Evolutionary conservation across 1,140 invertebrate species (phyloP).

Genomic region (Apis laboriosa): DNA sequence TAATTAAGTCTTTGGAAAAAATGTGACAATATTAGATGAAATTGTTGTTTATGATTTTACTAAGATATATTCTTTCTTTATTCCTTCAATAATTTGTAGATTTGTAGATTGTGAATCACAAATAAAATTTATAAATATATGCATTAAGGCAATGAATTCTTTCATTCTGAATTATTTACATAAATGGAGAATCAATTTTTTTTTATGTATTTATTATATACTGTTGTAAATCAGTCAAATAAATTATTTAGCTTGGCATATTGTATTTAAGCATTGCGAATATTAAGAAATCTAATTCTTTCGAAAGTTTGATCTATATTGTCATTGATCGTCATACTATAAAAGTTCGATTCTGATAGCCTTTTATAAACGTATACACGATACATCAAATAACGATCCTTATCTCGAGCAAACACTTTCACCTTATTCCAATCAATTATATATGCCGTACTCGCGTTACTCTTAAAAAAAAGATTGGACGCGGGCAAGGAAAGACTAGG

Average conservation of each 20-base stretch:
- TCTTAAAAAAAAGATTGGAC: constrained; percentile 32
- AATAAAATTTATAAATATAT: not conserved
- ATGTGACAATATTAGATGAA: not conserved
- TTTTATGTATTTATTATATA: constrained; percentile 11
- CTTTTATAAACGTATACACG: constrained; percentile 23
- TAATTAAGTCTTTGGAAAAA: constrained; percentile 39
- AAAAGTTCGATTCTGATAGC: constrained; percentile 32
- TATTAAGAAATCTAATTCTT: not conserved
- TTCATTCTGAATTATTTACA: constrained; percentile 44
- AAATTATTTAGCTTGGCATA: constrained; percentile 24
- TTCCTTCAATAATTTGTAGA: not conserved
- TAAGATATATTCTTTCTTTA: not conserved
- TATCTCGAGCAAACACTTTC: constrained; percentile 9
- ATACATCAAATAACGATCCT: constrained; percentile 35
- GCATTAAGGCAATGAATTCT: constrained; percentile 20
- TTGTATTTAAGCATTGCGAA: constrained; percentile 9
- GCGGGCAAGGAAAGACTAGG: constrained; percentile 66
- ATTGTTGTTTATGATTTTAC: not conserved
- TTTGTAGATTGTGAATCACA: not conserved
- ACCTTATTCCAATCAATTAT: constrained; percentile 40
- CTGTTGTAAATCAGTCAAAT: constrained; percentile 40
- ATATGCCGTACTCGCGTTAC: constrained; percentile 37
- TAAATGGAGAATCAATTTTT: constrained; percentile 25
- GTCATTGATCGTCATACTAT: constrained; percentile 19
- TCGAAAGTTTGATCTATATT: not conserved